These are phyloP conservation scores for Drosophila lacicola DNA, from an alignment of 2,888 invertebrate genomes.

Conservation along the genomic window DNA sequence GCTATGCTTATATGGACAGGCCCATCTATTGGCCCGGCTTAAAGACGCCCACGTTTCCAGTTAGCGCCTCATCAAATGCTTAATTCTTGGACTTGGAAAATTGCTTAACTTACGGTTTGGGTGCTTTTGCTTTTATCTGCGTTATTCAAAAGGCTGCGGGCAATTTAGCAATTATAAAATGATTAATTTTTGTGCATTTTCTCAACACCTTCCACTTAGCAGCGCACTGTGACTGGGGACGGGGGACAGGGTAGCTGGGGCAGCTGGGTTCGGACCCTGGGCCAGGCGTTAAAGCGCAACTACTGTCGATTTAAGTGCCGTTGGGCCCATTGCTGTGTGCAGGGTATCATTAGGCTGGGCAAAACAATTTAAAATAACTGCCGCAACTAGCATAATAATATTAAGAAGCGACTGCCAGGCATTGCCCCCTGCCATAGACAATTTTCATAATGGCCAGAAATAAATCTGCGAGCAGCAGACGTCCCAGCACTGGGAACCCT, in stretches of 20 bases:
- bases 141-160: constrained; percentile 32
- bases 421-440: constrained; percentile 57
- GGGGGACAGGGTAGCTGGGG: not conserved
- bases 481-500: constrained; percentile 38
- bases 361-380: constrained; percentile 81
- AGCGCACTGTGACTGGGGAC: constrained; percentile 10
- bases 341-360: constrained; percentile 78
- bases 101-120: constrained; percentile 12
- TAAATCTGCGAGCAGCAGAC: constrained; percentile 65
- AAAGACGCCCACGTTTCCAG: constrained; percentile 10
- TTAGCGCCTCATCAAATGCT: constrained; percentile 24
- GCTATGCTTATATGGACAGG: constrained; percentile 1
- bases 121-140: not conserved
- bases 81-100: constrained; percentile 11
- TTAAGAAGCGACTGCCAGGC: constrained; percentile 51
- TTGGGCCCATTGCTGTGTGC: constrained; percentile 53
- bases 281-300: constrained; percentile 70
- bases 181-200: constrained; percentile 81
- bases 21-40: constrained; percentile 3
- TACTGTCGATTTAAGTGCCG: constrained; percentile 79
- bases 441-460: constrained; percentile 79
- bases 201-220: constrained; percentile 79
- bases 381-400: constrained; percentile 78
- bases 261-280: constrained; percentile 17
- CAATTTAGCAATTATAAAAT: constrained; percentile 83